Percentiles rank a stretch among this genome's conserved stretches.
phyloP scores from a whole-genome alignment of 2,113 vertebrate genomes.

The Oncorhynchus kisutch region DNA sequence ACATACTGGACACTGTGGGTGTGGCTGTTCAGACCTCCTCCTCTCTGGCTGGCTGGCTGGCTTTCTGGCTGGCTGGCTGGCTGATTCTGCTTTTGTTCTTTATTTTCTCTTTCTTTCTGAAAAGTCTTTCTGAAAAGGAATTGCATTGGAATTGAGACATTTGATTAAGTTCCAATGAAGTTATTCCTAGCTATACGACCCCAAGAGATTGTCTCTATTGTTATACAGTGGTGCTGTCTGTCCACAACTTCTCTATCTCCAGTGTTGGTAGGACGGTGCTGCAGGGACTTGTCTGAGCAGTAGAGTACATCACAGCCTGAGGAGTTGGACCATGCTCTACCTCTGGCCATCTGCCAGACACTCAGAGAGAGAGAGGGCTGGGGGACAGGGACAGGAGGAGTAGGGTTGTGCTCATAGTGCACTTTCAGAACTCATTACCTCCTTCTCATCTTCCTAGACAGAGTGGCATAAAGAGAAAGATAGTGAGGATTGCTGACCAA shows the following conservation, averaged over 20 bases:
- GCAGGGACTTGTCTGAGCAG: slow-evolving; percentile 4
- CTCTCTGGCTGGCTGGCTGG: no score
- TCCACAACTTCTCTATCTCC: not conserved
- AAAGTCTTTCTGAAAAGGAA: no score
- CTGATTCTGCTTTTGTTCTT: no score
- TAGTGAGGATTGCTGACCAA: not conserved
- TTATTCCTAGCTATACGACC: no score
- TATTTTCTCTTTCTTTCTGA: no score
- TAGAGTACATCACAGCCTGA: not conserved
- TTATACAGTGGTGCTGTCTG: not conserved
- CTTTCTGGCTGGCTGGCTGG: no score
- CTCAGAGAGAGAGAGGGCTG: not conserved
- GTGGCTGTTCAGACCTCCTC: no score
- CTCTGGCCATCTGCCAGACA: slow-evolving; percentile 19
- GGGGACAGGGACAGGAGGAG: not conserved
- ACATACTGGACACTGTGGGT: not conserved
- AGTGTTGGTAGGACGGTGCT: slow-evolving; percentile 9
- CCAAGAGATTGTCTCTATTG: no score
- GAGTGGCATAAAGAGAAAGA: not conserved
- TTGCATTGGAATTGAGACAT: not conserved
- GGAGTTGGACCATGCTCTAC: slow-evolving; percentile 25
- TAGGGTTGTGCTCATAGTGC: not conserved
- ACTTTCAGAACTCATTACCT: slow-evolving; percentile 1
- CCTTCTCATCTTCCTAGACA: not conserved
- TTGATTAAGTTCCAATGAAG: not conserved